Evolutionary conservation across 2,113 vertebrate genomes (phyloP), one percentile per base, ranked within the genome.

Genomic region (Nothoprocta pentlandii): DNA sequence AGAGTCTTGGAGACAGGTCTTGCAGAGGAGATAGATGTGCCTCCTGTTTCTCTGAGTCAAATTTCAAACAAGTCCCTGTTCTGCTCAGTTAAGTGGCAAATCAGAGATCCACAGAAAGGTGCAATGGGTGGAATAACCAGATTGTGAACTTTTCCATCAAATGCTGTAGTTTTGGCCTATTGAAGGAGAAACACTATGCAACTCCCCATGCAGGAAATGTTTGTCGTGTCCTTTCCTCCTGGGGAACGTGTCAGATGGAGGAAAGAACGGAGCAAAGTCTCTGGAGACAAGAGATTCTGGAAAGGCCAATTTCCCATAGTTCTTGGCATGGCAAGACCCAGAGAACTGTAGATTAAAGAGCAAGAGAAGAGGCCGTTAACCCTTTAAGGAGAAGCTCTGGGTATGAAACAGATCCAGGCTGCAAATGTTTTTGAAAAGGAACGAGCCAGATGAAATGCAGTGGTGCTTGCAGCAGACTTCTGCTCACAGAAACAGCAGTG

Each of bases 251-350:
- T 79, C 47, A 87, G 58, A 68, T 71, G 71, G 58, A 73, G 34
- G 30, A 91, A 7, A 13, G 53, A 87, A 22, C 22, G 47, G 85
- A 87, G n/a, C n/a, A 54, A 85, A 85, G 77, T 82, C 63, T 88
- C 71, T 47, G 34, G 76, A 74, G 66, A 81, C 22, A 47, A 69
- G 54, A 88, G 46, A 74, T 44, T 68, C 36, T 81, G 70, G 64
- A 91, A 88, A 74, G 74, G 54, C 28, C 39, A 36, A n/a, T 71
- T 93, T 94, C 71, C 51, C 74, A 77, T 62, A 70, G 71, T 69
- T 16, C 19, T 78, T 21, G 73, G 46, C 46, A 74, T 16, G 64
- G 26, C 20, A 74, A 77, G 51, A 80, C 68, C 54, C 71, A 8
- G 54, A 85, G 79, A 85, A 66, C 44, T 69, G 7, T 41, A 19